These are phyloP conservation scores for Thecocarcelia acutangulata DNA, from an alignment of 2,888 invertebrate genomes.

Conservation along the genomic window DNA sequence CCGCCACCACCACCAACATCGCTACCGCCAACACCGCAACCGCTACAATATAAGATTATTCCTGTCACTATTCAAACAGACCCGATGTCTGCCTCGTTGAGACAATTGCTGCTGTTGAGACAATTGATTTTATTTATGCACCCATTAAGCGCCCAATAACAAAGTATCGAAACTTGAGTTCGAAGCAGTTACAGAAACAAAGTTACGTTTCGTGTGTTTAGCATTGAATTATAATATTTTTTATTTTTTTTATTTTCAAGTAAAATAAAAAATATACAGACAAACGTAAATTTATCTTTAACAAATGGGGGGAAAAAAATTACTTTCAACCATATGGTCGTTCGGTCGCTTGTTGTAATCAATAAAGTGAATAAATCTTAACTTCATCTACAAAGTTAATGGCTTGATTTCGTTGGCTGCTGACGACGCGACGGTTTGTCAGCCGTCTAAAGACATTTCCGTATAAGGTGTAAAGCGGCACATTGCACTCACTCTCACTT, in stretches of 20 bases:
- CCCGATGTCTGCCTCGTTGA: no score
- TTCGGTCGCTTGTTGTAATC: constrained; percentile 55
- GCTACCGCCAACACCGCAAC: constrained; percentile 17
- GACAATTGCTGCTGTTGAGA: constrained; percentile 59
- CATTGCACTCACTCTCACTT: constrained; percentile 65
- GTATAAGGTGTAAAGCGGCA: constrained; percentile 63
- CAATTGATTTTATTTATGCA: constrained; percentile 68
- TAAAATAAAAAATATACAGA: neutral
- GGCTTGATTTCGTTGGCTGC: constrained; percentile 42
- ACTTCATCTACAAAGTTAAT: constrained; percentile 23
- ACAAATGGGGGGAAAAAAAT: constrained; percentile 39
- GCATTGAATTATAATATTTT: constrained; percentile 48
- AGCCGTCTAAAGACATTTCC: constrained; percentile 60
- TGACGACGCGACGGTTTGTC: constrained; percentile 18
- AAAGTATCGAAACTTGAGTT: constrained; percentile 34
- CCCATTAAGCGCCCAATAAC: constrained; percentile 59
- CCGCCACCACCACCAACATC: constrained; percentile 24
- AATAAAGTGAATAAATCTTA: constrained; percentile 65
- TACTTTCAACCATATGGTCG: constrained; percentile 59
- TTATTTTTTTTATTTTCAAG: neutral
- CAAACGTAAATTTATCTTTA: constrained; percentile 21
- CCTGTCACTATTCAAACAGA: constrained; percentile 50
- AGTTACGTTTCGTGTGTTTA: constrained; percentile 45
- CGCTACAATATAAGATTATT: constrained; percentile 49
- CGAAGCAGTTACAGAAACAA: constrained; percentile 45